Evolutionary conservation across 2,888 invertebrate species (phyloP).

Genomic region (Sthenelais limicola): DNA sequence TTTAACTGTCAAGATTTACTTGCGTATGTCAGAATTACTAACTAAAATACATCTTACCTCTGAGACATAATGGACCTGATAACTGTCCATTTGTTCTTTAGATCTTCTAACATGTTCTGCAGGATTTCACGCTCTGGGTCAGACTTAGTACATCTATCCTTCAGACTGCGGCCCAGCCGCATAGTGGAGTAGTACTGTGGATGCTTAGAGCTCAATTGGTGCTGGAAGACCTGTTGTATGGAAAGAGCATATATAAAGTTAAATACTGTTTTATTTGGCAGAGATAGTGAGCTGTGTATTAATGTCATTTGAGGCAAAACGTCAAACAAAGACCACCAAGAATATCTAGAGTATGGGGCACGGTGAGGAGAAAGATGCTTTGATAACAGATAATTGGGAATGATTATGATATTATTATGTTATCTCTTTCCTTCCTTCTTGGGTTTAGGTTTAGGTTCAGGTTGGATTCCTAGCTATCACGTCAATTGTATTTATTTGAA

Average conservation of each 20-base stretch:
- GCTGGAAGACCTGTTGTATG: slow-evolving; percentile 69
- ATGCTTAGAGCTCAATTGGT: slow-evolving; percentile 67
- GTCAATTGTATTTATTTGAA: too few relatives aligned
- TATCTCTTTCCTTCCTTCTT: too few relatives aligned
- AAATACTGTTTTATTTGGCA: background rate
- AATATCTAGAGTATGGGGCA: too few relatives aligned
- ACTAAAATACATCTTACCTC: slow-evolving; percentile 45
- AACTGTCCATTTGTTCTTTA: slow-evolving; percentile 71
- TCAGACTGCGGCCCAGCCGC: slow-evolving; percentile 70
- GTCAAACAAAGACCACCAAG: background rate
- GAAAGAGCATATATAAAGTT: too few relatives aligned
- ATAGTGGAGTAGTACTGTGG: slow-evolving; percentile 70
- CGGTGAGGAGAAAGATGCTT: too few relatives aligned
- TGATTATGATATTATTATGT: too few relatives aligned
- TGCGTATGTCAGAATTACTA: too few relatives aligned
- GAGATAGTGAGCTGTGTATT: background rate
- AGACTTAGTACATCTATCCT: slow-evolving; percentile 69
- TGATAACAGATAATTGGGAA: too few relatives aligned
- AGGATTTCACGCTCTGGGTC: slow-evolving; percentile 69
- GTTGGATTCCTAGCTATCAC: too few relatives aligned
- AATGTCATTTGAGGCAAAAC: background rate
- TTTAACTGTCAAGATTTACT: too few relatives aligned
- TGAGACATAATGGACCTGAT: slow-evolving; percentile 63
- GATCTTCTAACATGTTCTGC: slow-evolving; percentile 69
- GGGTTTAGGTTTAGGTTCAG: too few relatives aligned